Conservation (phyloP, 23 tunicate genomes). For the Oikopleura albicans region DNA sequence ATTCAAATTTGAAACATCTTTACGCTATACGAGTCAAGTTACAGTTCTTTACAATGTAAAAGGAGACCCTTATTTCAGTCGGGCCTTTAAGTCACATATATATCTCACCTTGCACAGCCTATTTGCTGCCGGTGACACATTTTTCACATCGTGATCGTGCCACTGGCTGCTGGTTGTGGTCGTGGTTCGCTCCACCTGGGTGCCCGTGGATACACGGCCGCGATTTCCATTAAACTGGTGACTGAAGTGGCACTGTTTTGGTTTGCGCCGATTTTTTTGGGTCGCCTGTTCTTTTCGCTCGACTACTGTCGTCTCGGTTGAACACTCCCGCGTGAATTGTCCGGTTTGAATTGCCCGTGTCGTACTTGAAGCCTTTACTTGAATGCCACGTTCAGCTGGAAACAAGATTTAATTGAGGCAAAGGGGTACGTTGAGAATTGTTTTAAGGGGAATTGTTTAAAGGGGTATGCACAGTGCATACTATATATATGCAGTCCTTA, state of each 20-base stretch:
- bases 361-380: not conserved
- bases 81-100: too few species aligned
- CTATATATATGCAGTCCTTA: too few species aligned
- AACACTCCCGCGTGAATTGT: not conserved
- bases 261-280: not conserved
- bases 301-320: not conserved
- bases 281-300: not conserved
- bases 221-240: not conserved
- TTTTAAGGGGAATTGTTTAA: too few species aligned
- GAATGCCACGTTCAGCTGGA: not conserved
- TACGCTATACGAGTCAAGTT: too few species aligned
- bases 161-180: not conserved
- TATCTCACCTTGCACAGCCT: too few species aligned
- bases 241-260: not conserved
- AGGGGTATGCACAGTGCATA: too few species aligned
- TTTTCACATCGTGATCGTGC: not conserved
- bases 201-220: not conserved
- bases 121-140: too few species aligned
- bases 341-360: conserved; percentile 7
- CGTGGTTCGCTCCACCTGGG: not conserved
- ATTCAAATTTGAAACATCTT: too few species aligned
- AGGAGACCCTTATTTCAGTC: too few species aligned
- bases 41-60: too few species aligned
- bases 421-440: not conserved
- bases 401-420: not conserved